phyloP scores from a whole-genome alignment of 2,888 invertebrate species.

The Xestia xanthographa region DNA sequence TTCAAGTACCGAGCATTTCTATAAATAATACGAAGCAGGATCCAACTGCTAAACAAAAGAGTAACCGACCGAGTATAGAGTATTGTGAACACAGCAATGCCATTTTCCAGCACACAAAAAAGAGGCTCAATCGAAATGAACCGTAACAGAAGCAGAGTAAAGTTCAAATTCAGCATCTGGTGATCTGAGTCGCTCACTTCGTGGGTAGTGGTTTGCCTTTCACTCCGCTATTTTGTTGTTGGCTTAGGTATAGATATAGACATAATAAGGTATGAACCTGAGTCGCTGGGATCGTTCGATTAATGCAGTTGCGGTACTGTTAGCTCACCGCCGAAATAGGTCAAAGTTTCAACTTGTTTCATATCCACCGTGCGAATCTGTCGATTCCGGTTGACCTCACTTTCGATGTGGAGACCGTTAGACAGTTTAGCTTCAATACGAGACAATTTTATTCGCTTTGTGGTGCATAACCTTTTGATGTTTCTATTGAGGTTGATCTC shows the following conservation, averaged over 20 bases:
- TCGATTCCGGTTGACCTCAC: constrained; percentile 54
- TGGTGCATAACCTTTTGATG: constrained; percentile 28
- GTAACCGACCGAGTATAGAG: constrained; percentile 61
- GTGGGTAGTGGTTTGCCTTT: constrained; percentile 86
- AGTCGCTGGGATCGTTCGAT: constrained; percentile 45
- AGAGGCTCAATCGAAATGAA: constrained; percentile 58
- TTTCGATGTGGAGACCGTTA: constrained; percentile 39
- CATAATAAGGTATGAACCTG: constrained; percentile 52
- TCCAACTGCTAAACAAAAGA: constrained; percentile 63
- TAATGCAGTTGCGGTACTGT: constrained; percentile 54
- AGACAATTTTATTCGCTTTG: constrained; percentile 21
- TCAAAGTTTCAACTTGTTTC: constrained; percentile 46
- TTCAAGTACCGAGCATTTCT: constrained; percentile 40
- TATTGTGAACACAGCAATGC: constrained; percentile 70
- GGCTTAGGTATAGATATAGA: constrained; percentile 63
- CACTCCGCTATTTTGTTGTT: constrained; percentile 80
- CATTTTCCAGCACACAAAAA: constrained; percentile 66
- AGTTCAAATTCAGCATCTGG: constrained; percentile 70
- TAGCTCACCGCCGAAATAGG: constrained; percentile 49
- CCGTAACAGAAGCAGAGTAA: constrained; percentile 67
- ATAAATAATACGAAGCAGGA: constrained; percentile 57
- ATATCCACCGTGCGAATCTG: constrained; percentile 33
- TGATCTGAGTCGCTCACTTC: constrained; percentile 70
- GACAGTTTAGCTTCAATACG: constrained; percentile 21
- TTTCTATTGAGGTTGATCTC: constrained; percentile 26